Conservation (phyloP, 2,797 vertebrate species). For the Clarias pachynema region DNA sequence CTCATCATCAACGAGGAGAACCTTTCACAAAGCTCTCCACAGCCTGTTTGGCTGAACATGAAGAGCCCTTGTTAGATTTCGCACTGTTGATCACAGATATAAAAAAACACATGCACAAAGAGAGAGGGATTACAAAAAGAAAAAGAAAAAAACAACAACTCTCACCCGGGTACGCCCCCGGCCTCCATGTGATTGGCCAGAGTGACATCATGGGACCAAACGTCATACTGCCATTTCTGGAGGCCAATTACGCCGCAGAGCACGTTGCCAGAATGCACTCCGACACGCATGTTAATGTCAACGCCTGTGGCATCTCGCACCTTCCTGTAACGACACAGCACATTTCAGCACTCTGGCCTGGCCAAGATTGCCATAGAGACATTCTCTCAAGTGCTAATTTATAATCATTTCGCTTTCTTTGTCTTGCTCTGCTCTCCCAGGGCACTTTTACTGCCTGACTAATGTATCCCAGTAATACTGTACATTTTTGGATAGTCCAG, state of each 20-base stretch:
- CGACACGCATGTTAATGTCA: conserved; percentile 97
- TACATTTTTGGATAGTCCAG: conserved; percentile 1
- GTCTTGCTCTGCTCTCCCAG: neutral
- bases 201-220: conserved; percentile 98
- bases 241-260: conserved; percentile 96
- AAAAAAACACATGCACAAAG: conserved; percentile 31
- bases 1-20: conserved; percentile 41
- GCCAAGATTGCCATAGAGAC: neutral
- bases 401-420: neutral
- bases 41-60: conserved; percentile 36
- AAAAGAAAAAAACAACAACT: neutral
- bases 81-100: conserved; percentile 45
- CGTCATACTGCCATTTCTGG: conserved; percentile 98
- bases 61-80: conserved; percentile 50
- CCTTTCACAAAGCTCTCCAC: conserved; percentile 41
- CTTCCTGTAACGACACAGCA: conserved; percentile 77
- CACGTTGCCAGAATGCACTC: conserved; percentile 96
- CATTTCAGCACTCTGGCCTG: neutral
- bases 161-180: conserved; percentile 94
- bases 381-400: conserved; percentile 11
- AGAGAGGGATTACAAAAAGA: neutral
- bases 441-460: conserved; percentile 19
- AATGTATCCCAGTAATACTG: conserved; percentile 23
- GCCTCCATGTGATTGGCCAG: conserved; percentile 99
- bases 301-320: conserved; percentile 93